Conservation (phyloP, 2,888 invertebrate genomes). For the Biston stratarius region DNA sequence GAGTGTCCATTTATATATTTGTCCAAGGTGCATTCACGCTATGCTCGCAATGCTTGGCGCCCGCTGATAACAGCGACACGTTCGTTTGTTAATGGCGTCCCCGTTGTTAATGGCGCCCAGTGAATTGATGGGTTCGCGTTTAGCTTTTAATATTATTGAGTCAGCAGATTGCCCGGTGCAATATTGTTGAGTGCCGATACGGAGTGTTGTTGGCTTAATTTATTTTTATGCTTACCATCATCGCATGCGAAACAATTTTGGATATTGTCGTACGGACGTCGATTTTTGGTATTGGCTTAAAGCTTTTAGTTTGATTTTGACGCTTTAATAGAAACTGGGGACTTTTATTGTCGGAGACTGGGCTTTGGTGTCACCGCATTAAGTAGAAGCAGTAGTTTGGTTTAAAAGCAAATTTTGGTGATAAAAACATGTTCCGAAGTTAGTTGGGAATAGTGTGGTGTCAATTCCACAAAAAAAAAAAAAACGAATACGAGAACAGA, state of each 20-base stretch:
- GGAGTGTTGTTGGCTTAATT: slow-evolving; percentile 8
- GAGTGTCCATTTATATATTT: not conserved
- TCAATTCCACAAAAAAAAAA: too few species aligned
- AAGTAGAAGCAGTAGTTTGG: too few species aligned
- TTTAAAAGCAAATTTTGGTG: too few species aligned
- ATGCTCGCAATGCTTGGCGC: slow-evolving; percentile 26
- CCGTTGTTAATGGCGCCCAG: slow-evolving; percentile 44
- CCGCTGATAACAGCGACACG: slow-evolving; percentile 44
- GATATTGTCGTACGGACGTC: not conserved
- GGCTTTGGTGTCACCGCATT: too few species aligned
- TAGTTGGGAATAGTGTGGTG: too few species aligned
- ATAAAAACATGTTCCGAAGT: too few species aligned
- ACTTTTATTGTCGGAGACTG: too few species aligned
- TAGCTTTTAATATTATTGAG: slow-evolving; percentile 37
- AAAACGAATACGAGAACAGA: too few species aligned
- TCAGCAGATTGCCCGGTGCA: slow-evolving; percentile 15
- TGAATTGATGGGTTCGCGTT: slow-evolving; percentile 42
- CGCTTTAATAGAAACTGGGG: too few species aligned
- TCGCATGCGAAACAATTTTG: not conserved
- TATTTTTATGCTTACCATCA: slow-evolving; percentile 1
- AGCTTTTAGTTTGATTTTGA: not conserved
- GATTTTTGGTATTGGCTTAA: not conserved
- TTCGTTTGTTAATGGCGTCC: slow-evolving; percentile 42
- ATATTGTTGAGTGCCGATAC: slow-evolving; percentile 11
- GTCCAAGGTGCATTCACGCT: not conserved